Base-by-base conservation (phyloP, 2,888 invertebrate genomes). In the Cerastoderma edule region DNA sequence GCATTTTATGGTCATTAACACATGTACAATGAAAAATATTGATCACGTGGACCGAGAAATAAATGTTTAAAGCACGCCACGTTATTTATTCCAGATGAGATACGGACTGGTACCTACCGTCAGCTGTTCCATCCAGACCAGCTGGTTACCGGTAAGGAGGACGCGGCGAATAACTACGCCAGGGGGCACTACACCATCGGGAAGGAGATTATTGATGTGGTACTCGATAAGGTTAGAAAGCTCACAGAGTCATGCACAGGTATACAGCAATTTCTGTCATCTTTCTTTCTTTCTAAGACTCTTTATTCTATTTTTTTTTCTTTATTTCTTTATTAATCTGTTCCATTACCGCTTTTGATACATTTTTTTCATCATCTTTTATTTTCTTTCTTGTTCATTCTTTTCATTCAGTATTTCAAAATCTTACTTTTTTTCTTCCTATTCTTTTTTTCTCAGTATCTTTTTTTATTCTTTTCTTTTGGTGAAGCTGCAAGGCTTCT, bases 241-340 rank as follows among this genome's bases (percentile, higher is more conserved):
- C 27, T 73, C 60, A 28, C 87, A 60, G 92, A 92, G 72, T 88
- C 91, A 70, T 92, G 92, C 76, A 88, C 90, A 22, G 92, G 91
- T 46, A 88, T 92, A 13, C 92, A 71, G 35, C n/a, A n/a, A n/a
- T n/a, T n/a, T n/a, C n/a, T n/a, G n/a, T 63, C 57, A 44, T 63
- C 70, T 13, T 63, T 63, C 32, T n/a, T n/a, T n/a, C n/a, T n/a
- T n/a, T n/a, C n/a, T n/a, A n/a, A n/a, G n/a, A n/a, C n/a, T n/a
- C n/a, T n/a, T n/a, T n/a, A n/a, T n/a, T n/a, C n/a, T n/a, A n/a
- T n/a, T n/a, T n/a, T n/a, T n/a, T n/a, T n/a, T n/a, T n/a, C n/a
- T n/a, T n/a, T n/a, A n/a, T n/a, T n/a, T n/a, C n/a, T n/a, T n/a
- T n/a, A n/a, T n/a, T n/a, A n/a, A n/a, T n/a, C n/a, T n/a, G n/a